Base-by-base conservation (phyloP, 2,797 vertebrate genomes). In the Gadopsis marmoratus region DNA sequence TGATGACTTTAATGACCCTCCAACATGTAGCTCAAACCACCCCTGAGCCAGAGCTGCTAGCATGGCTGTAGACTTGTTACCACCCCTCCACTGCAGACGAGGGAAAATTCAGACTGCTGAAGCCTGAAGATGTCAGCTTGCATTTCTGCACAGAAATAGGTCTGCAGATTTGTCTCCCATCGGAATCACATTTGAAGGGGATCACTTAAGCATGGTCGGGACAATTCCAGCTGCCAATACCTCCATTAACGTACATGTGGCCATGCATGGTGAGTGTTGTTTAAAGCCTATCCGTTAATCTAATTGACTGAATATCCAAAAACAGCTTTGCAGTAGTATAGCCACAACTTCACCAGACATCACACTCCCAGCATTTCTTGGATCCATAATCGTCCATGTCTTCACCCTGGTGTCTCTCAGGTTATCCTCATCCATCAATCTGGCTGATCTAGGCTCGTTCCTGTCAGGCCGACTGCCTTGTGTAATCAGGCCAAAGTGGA, bases 401-500 rank as follows among this genome's bases (percentile, higher is more conserved):
- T 50, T 79, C 71, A 72, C 21, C 47, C 4, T 62, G 65, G 51
- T 13, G 23, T 81, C 64, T 83, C 63, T 65, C 61, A 37, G 74
- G 60, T 76, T 23, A 55, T 83, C 55, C 39, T 74, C 83, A 83
- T 85, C 77, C 74, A 89, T 89, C 83, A 79, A 56, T 68, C 77
- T 76, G 77, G 61, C 64, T 54, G 53, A 62, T 69, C 58, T 48
- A 45, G 71, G n/a, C 68, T 81, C 17, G 12, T 70, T 71, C 84
- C 14, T 55, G 73, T 72, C 76, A 64, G 29, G 73, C 39, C 45
- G 45, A 78, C 71, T 37, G 68, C 26, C 62, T 81, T 37, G 73
- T 85, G 76, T 83, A 84, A 93, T 88, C 72, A 55, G n/a, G 68
- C 55, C 76, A 50, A 47, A 74, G 70, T 86, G 86, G 83, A 84